A percentile compares a stretch with the other conserved stretches of the same genome.
phyloP scores from a whole-genome alignment of 2,888 invertebrate genomes.

The Schrankia costaestrigalis region DNA sequence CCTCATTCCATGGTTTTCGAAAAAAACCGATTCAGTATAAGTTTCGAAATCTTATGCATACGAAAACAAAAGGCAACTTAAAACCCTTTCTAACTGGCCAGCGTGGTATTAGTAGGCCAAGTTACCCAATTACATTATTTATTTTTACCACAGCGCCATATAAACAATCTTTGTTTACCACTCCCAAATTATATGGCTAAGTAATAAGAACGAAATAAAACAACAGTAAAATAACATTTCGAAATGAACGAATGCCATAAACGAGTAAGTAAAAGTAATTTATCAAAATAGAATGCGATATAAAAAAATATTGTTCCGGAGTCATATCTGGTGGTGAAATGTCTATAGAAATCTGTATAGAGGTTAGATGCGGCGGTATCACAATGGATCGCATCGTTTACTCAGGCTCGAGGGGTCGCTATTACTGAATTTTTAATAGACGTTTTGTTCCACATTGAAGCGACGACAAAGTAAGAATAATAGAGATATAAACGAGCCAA shows the following conservation, averaged over 20 bases:
- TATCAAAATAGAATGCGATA: slow-evolving; percentile 34
- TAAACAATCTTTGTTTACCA: too few relatives aligned
- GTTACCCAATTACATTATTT: too few relatives aligned
- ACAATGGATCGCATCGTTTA: slow-evolving; percentile 28
- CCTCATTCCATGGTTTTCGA: too few relatives aligned
- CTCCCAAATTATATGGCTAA: too few relatives aligned
- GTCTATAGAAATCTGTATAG: slow-evolving; percentile 19
- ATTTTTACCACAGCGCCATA: too few relatives aligned
- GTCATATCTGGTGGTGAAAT: slow-evolving; percentile 9
- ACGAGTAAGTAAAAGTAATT: slow-evolving; percentile 29
- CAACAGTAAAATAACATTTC: slow-evolving; percentile 4
- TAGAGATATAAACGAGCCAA: slow-evolving; percentile 22
- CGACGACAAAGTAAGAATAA: slow-evolving; percentile 24
- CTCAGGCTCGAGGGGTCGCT: slow-evolving; percentile 17
- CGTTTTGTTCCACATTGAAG: slow-evolving; percentile 27
- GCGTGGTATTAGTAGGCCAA: too few relatives aligned
- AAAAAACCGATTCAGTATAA: too few relatives aligned
- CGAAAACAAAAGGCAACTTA: too few relatives aligned
- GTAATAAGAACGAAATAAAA: slow-evolving; percentile 8
- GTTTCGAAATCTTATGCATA: too few relatives aligned
- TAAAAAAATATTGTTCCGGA: slow-evolving; percentile 33
- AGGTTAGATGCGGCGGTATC: slow-evolving; percentile 10
- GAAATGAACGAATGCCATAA: slow-evolving; percentile 13
- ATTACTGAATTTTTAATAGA: slow-evolving; percentile 33
- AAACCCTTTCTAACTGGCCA: too few relatives aligned